Percentiles rank a stretch among this genome's conserved stretches.
Conservation (phyloP, 2,113 vertebrate genomes). For the Edolisoma coerulescens region DNA sequence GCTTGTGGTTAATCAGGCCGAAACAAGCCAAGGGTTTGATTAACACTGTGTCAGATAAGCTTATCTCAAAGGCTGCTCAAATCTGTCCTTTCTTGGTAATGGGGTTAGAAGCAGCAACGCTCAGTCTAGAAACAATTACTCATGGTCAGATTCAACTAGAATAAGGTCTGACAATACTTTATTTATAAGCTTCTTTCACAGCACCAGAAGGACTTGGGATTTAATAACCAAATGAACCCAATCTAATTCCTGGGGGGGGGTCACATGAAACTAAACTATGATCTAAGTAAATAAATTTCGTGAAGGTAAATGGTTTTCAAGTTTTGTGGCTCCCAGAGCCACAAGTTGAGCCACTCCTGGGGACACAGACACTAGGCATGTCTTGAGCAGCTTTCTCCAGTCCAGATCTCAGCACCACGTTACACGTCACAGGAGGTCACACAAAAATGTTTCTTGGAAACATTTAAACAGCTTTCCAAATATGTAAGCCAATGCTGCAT, state of each 20-base stretch:
- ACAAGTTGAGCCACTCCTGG: not conserved
- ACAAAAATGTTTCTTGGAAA: not conserved
- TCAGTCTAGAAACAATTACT: not conserved
- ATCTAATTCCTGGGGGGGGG: not conserved
- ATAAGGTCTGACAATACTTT: not conserved
- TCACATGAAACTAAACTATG: not conserved
- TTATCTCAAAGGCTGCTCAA: not conserved
- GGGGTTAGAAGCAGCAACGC: not conserved
- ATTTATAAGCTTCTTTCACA: not conserved
- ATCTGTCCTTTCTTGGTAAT: not conserved
- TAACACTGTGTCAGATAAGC: not conserved
- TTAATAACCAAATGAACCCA: not conserved
- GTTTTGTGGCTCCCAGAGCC: not conserved
- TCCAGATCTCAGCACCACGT: not conserved
- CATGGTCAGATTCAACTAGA: not conserved
- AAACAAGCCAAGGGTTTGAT: not conserved
- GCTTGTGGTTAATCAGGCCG: not conserved
- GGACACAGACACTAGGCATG: not conserved
- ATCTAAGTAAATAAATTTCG: not conserved
- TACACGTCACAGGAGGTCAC: rapidly evolving
- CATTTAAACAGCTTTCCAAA: not conserved
- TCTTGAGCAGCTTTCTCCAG: not conserved
- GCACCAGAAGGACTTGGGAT: not conserved
- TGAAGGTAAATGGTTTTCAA: not conserved
- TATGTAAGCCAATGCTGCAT: not conserved